A percentile compares a stretch with the other conserved stretches of the same genome.
phyloP scores from a whole-genome alignment of 2,797 vertebrate species.

The Epinephelus malabaricus region DNA sequence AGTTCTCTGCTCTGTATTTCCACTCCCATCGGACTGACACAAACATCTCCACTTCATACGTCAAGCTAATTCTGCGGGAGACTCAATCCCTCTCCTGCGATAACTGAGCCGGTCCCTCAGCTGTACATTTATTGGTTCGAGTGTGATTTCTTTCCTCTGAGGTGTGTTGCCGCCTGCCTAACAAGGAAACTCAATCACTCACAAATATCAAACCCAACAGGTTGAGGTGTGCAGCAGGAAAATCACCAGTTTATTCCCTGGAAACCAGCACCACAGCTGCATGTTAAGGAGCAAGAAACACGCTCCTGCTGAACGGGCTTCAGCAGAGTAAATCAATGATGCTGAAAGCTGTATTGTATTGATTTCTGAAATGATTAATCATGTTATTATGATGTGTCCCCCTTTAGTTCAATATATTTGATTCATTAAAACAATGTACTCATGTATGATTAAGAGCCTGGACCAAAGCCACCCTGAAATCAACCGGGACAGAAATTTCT shows the following conservation, averaged over 20 bases:
- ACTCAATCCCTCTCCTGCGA: slow-evolving; percentile 44
- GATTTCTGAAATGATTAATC: slow-evolving; percentile 21
- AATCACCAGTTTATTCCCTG: slow-evolving; percentile 49
- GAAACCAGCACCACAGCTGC: slow-evolving; percentile 46
- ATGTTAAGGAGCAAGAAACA: slow-evolving; percentile 38
- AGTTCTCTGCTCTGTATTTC: slow-evolving; percentile 32
- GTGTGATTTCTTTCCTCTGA: slow-evolving; percentile 37
- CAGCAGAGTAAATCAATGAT: slow-evolving; percentile 10
- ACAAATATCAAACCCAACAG: slow-evolving; percentile 72
- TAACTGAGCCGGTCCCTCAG: slow-evolving; percentile 44
- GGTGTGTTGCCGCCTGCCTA: slow-evolving; percentile 43
- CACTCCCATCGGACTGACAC: slow-evolving; percentile 32
- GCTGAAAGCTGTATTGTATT: slow-evolving; percentile 18
- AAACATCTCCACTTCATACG: slow-evolving; percentile 43
- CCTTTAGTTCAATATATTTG: slow-evolving; percentile 8
- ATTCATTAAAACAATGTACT: neutral
- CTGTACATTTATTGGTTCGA: slow-evolving; percentile 54
- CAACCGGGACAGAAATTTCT: neutral
- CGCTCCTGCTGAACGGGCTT: slow-evolving; percentile 21
- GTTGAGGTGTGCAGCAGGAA: slow-evolving; percentile 38
- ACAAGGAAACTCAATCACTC: slow-evolving; percentile 72
- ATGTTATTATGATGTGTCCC: slow-evolving; percentile 1
- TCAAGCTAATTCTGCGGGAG: slow-evolving; percentile 51
- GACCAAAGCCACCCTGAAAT: slow-evolving; percentile 11
- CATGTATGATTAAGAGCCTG: slow-evolving; percentile 7